Percentiles rank a stretch among this genome's conserved stretches.
These are phyloP conservation scores for Epizoanthus scotinus DNA, from an alignment of 92 coral and sea anemone species.

Conservation along the genomic window DNA sequence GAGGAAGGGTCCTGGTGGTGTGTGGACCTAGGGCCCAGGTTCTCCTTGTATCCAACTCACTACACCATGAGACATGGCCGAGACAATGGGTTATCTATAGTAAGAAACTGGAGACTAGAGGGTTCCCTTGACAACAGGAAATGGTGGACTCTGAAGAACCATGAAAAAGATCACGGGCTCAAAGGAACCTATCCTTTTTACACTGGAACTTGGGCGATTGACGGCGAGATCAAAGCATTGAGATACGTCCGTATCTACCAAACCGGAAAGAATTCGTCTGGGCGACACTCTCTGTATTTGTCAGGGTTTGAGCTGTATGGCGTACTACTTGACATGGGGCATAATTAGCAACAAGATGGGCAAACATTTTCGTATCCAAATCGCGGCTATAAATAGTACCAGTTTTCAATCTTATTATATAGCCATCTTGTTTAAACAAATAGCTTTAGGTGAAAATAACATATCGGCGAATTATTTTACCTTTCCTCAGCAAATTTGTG, in stretches of 20 bases:
- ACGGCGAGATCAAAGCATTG: slow-evolving; percentile 70
- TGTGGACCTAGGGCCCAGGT: slow-evolving; percentile 71
- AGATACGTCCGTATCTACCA: slow-evolving; percentile 77
- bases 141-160: slow-evolving; percentile 66
- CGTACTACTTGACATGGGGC: slow-evolving; percentile 57
- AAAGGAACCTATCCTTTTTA: slow-evolving; percentile 72
- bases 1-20: slow-evolving; percentile 86
- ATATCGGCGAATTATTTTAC: not conserved
- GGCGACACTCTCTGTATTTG: slow-evolving; percentile 61
- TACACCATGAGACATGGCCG: slow-evolving; percentile 84
- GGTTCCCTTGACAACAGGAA: slow-evolving; percentile 73
- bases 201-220: slow-evolving; percentile 77
- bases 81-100: slow-evolving; percentile 78
- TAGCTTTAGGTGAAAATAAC: not conserved
- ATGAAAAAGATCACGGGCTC: slow-evolving; percentile 82
- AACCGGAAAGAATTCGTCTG: slow-evolving; percentile 84
- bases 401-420: too few species aligned
- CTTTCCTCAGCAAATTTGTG: too few species aligned
- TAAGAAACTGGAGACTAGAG: slow-evolving; percentile 83
- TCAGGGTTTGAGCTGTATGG: slow-evolving; percentile 84
- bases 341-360: not conserved
- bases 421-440: not conserved
- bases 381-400: not conserved
- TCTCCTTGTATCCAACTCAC: slow-evolving; percentile 64
- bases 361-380: not conserved